Percentiles rank a stretch among this genome's conserved stretches.
These are phyloP conservation scores for Callimorpha dominula DNA, from an alignment of 2,888 invertebrate genomes.

Conservation along the genomic window DNA sequence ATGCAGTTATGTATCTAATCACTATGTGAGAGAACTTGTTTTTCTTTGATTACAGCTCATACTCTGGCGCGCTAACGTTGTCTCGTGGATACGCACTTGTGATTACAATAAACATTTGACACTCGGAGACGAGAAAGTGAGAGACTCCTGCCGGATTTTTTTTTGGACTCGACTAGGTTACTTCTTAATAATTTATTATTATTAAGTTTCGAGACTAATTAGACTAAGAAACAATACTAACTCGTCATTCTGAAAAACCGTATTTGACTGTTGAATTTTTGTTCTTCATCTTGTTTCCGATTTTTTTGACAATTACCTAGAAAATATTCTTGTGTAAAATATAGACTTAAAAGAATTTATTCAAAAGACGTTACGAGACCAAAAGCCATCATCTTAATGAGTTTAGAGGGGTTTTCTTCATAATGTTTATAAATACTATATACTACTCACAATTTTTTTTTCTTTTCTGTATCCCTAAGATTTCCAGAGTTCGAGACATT, in stretches of 20 bases:
- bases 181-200: constrained; percentile 31
- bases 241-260: neutral
- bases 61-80: neutral
- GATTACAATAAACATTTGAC: neutral
- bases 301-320: neutral
- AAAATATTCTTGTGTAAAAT: neutral
- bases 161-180: constrained; percentile 7
- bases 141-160: too few species aligned
- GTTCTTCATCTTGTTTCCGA: neutral
- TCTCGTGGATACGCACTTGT: neutral
- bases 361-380: too few species aligned
- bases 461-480: neutral
- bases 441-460: neutral
- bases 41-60: neutral
- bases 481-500: neutral
- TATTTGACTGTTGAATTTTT: neutral
- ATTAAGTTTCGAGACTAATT: constrained; percentile 31
- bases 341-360: neutral
- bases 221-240: neutral
- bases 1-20: neutral
- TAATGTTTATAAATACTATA: neutral
- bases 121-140: neutral
- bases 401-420: neutral
- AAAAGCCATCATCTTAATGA: neutral
- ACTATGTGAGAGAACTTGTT: neutral